Evolutionary conservation across 2,888 invertebrate species (phyloP), one percentile per base, ranked within the genome.

Genomic region (Leptinotarsa juncta): DNA sequence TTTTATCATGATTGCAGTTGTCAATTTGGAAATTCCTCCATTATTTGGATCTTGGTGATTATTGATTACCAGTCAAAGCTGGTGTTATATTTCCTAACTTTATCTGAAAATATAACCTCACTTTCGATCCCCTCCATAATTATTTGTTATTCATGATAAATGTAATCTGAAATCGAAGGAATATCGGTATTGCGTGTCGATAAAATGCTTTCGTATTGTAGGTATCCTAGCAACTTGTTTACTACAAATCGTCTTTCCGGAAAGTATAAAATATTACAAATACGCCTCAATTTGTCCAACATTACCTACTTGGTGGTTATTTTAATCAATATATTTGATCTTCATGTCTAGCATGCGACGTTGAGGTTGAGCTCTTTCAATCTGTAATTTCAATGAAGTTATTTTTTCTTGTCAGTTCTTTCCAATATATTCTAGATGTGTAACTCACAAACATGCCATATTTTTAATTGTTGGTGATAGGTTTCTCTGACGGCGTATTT

Each of bases 171-270:
- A 48, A 57, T 69, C 68, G 68, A 68, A 55, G 10, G 16, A 3
- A 60, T 48, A 70, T 70, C 14, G 4, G 32, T 49, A 23, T 65
- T 70, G 77, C 77, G 74, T 79, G 78, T 75, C 68, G 23, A 71
- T 72, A 73, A 74, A 72, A 65, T 50, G 51, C 55, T 69, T 72
- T 71, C 66, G 62, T 62, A 72, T 70, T 70, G 67, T 42, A 48
- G 32, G 79, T 80, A 72, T 71, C 80, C 78, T 80, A 80, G 80
- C 80, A 80, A 80, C 80, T 76, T 71, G 74, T 78, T 80, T 77
- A 72, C 77, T 76, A 80, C 80, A 80, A 72, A 78, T 74, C 55
- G 71, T 68, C 67, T 72, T 69, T 75, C 71, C 72, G 67, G 77
- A 74, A 78, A 73, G 74, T 71, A 78, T 80, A 75, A 77, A 78